Evolutionary conservation across 2,888 invertebrate species (phyloP), one percentile per base, ranked within the genome.

Genomic region (Melanostoma scalare): DNA sequence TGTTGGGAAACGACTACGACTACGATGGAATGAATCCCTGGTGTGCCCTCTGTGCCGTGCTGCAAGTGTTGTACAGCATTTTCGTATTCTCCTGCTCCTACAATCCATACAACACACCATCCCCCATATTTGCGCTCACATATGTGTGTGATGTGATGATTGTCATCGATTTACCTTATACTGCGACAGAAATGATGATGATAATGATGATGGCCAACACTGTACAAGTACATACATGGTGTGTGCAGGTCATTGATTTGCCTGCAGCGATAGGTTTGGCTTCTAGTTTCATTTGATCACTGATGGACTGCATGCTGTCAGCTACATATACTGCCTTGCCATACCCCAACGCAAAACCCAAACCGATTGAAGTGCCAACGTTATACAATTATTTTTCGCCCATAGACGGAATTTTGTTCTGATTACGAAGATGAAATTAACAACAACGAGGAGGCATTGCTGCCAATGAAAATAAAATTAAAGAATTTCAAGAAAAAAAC

Each of bases 181-280:
- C 60, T 60, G 73, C 33, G 35, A 67, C 60, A 38, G 10, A 20
- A 46, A 36, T 36, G 48, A 42, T 42, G 40, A 56, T 48, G 44
- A 69, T 53, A 65, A 60, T 65, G 46, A 71, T 65, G 56, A 56
- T 53, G 42, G 46, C 80, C 58, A 68, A 58, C 58, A 76, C 52
- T 58, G 65, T 53, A 40, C 10, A 42, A 44, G 53, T 6, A 53
- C 35, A 38, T 44, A n/a, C n/a, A 0, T 35, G 20, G 44, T 53
- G 44, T 48, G 67, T 53, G 48, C 73, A 73, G 82, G 78, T 82
- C 82, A 78, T 78, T 82, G 82, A 77, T 82, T 82, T 74, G 81
- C 73, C 78, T 72, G 77, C 55, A 77, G 72, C 72, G 20, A 48
- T 63, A 72, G 82, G 60, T 55, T 61, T 55, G 68, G 76, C 73